Evolutionary conservation across 2,888 invertebrate genomes (phyloP).

Genomic region (Zonitis immaculata): DNA sequence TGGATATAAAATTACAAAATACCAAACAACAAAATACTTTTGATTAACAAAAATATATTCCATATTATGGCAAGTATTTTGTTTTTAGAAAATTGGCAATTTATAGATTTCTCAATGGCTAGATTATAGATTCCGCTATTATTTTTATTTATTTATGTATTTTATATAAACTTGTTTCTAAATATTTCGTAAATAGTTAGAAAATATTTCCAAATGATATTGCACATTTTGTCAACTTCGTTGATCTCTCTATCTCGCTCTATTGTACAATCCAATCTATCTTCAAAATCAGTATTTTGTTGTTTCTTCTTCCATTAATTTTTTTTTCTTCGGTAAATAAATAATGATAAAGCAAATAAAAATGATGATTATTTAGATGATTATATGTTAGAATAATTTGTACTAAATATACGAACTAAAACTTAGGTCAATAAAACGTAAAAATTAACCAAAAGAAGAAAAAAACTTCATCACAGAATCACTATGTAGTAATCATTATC

Average conservation of each 20-base stretch:
- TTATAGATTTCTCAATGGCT: not conserved
- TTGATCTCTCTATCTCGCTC: no score
- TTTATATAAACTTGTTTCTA: not conserved
- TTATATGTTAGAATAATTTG: conserved; percentile 13
- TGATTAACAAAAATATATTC: not conserved
- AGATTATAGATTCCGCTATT: not conserved
- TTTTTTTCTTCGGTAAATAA: not conserved
- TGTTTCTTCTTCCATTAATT: not conserved
- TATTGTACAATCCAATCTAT: not conserved
- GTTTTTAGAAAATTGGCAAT: not conserved
- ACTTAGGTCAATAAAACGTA: conserved; percentile 22
- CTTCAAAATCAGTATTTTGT: not conserved
- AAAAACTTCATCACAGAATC: conserved; percentile 37
- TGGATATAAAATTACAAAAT: conserved; percentile 2
- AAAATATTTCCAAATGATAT: not conserved
- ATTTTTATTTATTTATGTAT: not conserved
- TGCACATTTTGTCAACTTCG: not conserved
- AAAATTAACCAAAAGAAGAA: conserved; percentile 29
- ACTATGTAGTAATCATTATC: conserved; percentile 31
- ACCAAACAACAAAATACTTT: conserved; percentile 7
- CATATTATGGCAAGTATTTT: not conserved
- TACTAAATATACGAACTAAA: conserved; percentile 25
- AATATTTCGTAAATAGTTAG: not conserved
- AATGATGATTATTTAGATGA: conserved; percentile 1
- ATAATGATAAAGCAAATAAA: not conserved